Evolutionary conservation across 2,888 invertebrate species (phyloP).

Genomic region (Hoplodrina blanda): DNA sequence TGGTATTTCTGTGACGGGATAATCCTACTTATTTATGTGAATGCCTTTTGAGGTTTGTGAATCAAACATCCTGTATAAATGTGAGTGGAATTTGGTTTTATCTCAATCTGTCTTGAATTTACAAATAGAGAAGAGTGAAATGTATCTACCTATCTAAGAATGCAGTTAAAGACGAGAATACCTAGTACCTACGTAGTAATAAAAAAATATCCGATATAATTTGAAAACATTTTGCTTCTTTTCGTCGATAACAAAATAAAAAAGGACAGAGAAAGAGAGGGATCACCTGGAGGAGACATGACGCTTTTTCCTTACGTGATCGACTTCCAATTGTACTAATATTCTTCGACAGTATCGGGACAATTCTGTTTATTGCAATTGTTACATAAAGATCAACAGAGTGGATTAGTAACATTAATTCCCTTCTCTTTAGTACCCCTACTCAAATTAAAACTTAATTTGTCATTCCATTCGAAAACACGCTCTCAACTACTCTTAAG

Average conservation of each 20-base stretch:
- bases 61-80: not conserved
- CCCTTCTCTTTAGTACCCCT: conserved; percentile 2
- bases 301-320: too few species aligned
- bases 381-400: conserved; percentile 11
- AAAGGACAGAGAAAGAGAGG: too few species aligned
- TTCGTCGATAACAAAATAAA: too few species aligned
- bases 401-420: conserved; percentile 14
- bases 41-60: conserved; percentile 14
- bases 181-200: not conserved
- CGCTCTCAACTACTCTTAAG: conserved; percentile 35
- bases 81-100: not conserved
- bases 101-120: not conserved
- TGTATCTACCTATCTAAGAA: not conserved
- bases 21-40: conserved; percentile 31
- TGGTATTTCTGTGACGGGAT: conserved; percentile 56
- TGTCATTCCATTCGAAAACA: conserved; percentile 47
- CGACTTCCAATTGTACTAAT: not conserved
- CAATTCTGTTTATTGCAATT: conserved; percentile 5
- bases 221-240: not conserved
- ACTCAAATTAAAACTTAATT: conserved; percentile 33
- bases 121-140: not conserved
- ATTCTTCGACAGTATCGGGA: not conserved
- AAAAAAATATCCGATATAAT: not conserved
- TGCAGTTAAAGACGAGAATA: not conserved
- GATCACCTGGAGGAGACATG: too few species aligned